Conservation (phyloP, 1,140 invertebrate species). For the Drosophila orena region DNA sequence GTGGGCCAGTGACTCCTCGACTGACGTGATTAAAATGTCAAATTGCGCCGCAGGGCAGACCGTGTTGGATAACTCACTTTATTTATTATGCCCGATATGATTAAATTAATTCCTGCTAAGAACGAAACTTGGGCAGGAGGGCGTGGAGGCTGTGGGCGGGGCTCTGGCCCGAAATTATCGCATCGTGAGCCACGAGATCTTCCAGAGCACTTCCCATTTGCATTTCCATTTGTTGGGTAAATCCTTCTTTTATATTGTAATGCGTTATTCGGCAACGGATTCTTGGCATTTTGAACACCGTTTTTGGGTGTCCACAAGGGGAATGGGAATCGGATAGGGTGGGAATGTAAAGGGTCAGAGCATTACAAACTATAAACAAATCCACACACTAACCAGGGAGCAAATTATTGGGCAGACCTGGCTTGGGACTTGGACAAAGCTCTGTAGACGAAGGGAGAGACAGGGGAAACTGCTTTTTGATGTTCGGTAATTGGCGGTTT, state of each 20-base stretch:
- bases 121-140: conserved; percentile 11
- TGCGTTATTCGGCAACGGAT: conserved; percentile 73
- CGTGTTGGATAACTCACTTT: conserved; percentile 66
- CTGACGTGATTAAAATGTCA: conserved; percentile 79
- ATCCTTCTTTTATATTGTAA: conserved; percentile 34
- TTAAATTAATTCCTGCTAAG: conserved; percentile 68
- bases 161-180: conserved; percentile 55
- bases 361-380: conserved; percentile 68
- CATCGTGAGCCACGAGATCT: conserved; percentile 72
- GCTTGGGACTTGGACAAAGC: conserved; percentile 1
- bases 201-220: conserved; percentile 58
- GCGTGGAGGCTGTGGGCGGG: conserved; percentile 34
- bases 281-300: conserved; percentile 70
- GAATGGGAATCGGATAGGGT: background rate
- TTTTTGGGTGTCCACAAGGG: conserved; percentile 68
- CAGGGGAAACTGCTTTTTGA: conserved; percentile 77
- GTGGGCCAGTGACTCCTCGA: conserved; percentile 55
- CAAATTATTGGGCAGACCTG: conserved; percentile 76
- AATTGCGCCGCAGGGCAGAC: conserved; percentile 36
- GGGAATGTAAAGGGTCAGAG: conserved; percentile 22
- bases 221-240: conserved; percentile 44
- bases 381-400: conserved; percentile 73
- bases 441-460: background rate
- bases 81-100: conserved; percentile 74
- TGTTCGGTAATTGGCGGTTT: conserved; percentile 82